These are phyloP conservation scores for Lydus trimaculatus DNA, from an alignment of 2,888 invertebrate genomes.

Conservation along the genomic window DNA sequence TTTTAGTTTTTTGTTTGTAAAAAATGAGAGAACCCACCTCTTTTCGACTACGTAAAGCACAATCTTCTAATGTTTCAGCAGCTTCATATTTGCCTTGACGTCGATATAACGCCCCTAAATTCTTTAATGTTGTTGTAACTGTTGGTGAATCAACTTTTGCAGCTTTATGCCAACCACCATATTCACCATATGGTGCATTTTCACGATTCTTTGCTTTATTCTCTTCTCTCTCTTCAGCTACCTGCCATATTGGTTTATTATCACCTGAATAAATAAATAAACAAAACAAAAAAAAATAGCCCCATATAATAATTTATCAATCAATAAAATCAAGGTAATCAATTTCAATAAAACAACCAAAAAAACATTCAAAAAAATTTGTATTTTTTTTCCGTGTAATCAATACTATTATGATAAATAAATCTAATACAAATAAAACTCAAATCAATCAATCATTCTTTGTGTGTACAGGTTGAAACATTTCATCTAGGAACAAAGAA, in stretches of 20 bases:
- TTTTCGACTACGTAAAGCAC: conserved; percentile 94
- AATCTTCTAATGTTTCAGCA: conserved; percentile 98
- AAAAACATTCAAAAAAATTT: neutral
- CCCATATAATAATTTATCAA: neutral
- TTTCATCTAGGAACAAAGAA: too few species aligned
- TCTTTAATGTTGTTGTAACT: conserved; percentile 97
- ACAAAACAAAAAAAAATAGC: too few species aligned
- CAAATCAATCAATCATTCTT: too few species aligned
- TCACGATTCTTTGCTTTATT: conserved; percentile 88
- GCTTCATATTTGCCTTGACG: conserved; percentile 99
- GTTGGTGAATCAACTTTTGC: conserved; percentile 98
- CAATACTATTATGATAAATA: too few species aligned
- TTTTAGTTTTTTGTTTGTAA: conserved; percentile 18
- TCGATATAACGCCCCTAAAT: conserved; percentile 96
- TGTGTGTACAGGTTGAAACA: too few species aligned
- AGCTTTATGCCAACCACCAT: conserved; percentile 97
- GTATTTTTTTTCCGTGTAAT: too few species aligned
- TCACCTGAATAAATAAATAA: conserved; percentile 69
- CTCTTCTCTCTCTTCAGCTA: conserved; percentile 98
- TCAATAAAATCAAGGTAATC: neutral
- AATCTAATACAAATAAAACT: too few species aligned
- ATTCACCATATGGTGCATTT: conserved; percentile 89
- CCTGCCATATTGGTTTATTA: conserved; percentile 97
- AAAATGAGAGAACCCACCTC: conserved; percentile 69
- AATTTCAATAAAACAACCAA: neutral